Base-by-base conservation (phyloP, 2,888 invertebrate species). In the Girardia tigrina region DNA sequence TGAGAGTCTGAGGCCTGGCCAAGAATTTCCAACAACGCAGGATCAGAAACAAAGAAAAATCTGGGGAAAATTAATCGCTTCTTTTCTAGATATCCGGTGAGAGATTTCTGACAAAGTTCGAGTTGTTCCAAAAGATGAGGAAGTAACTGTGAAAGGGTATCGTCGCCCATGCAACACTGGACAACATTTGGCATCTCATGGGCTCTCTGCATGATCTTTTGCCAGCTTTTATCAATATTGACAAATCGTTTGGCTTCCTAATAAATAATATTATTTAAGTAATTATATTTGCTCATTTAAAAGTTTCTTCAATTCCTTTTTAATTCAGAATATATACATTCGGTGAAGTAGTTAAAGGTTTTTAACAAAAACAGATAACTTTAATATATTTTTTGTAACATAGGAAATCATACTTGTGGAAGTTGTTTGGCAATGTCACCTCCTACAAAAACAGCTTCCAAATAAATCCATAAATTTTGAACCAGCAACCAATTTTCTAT, bases 181-280 rank as follows among this genome's bases (percentile, higher is more conserved):
- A 95, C 93, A 1, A 95, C 94, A 0, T 94, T 93, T 0, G 94
- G 91, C 0, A 92, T 94, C 84, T 95, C 94, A 81, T 95, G 94
- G 0, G 94, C 94, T 77, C 94, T 86, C 84, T 92, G 92, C 92
- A 93, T 93, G 74, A 95, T 94, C 84, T 94, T 94, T 84, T 94
- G 93, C 95, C 95, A 95, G 0, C 94, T 92, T 83, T 94, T 94
- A 84, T 95, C 95, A 78, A 95, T 95, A 86, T 93, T 94, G 29
- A 91, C 91, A 85, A 95, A 95, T 77, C 85, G 75, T 73, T 80
- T 79, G 0, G 81, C 81, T 78, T 81, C 81, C 79, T 80, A 76
- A 27, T 23, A 12, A 14, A n/a, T 20, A 71, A n/a, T n/a, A n/a
- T n/a, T n/a, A n/a, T n/a, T n/a, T n/a, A n/a, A n/a, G n/a, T n/a